phyloP scores from a whole-genome alignment of 2,113 vertebrate genomes.

The Bambusicola thoracicus region DNA sequence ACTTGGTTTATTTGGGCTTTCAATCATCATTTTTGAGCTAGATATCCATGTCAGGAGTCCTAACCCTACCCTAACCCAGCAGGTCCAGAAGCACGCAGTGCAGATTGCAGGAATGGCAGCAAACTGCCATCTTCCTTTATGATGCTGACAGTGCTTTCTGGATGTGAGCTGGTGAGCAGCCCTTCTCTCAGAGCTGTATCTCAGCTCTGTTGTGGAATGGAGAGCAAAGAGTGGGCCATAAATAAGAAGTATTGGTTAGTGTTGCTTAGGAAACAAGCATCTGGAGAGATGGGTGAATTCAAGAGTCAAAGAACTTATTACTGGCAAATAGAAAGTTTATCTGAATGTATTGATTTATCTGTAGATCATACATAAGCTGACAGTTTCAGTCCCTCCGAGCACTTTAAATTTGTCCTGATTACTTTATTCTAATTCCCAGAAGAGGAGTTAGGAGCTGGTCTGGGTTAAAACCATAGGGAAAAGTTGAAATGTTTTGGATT shows the following conservation, averaged over 20 bases:
- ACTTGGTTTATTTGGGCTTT: constrained; percentile 53
- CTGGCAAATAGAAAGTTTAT: constrained; percentile 21
- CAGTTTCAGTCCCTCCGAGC: background rate
- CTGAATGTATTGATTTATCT: constrained; percentile 6
- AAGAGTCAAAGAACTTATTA: background rate
- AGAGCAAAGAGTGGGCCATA: background rate
- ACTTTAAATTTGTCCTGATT: background rate
- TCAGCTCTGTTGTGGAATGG: background rate
- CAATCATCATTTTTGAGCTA: constrained; percentile 42
- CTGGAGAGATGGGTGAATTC: constrained; percentile 6
- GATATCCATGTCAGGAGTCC: constrained; percentile 21
- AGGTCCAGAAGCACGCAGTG: background rate
- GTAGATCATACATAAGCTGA: background rate
- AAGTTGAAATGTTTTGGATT: background rate
- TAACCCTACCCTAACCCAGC: too few relatives aligned
- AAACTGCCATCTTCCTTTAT: background rate
- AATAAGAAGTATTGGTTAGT: background rate
- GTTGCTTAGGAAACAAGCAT: constrained; percentile 30
- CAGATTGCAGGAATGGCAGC: constrained; percentile 12
- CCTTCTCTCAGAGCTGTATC: constrained; percentile 19
- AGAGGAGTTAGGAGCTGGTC: background rate
- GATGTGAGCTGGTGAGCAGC: background rate
- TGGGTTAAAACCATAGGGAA: background rate
- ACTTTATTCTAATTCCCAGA: background rate
- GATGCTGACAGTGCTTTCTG: background rate